These are phyloP conservation scores for Tethya wilhelma DNA, from an alignment of 37 sponge, comb jelly and placozoan genomes.

Conservation along the genomic window DNA sequence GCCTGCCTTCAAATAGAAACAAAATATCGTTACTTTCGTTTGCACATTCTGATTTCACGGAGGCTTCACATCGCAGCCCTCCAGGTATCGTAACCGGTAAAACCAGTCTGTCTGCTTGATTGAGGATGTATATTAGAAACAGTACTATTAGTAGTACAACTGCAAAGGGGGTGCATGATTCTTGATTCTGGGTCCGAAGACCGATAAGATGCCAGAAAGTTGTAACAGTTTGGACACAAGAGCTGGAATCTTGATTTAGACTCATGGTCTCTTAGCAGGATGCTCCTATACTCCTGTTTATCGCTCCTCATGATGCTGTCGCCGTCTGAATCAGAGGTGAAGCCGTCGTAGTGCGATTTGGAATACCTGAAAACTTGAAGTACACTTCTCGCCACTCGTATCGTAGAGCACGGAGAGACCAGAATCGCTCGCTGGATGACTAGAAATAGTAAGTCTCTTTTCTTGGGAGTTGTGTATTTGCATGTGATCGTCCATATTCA, in stretches of 20 bases:
- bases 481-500: too few relatives aligned
- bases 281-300: neutral
- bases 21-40: neutral
- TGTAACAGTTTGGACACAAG: neutral
- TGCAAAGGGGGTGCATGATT: constrained; percentile 70
- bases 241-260: neutral
- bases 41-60: constrained; percentile 1
- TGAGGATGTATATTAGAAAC: constrained; percentile 75
- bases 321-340: neutral
- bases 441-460: too few relatives aligned
- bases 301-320: neutral
- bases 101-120: constrained; percentile 88
- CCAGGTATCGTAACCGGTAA: constrained; percentile 82
- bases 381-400: neutral
- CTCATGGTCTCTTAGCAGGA: neutral
- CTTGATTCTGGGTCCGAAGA: constrained; percentile 28
- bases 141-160: constrained; percentile 64
- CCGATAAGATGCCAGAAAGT: constrained; percentile 10
- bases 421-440: too few relatives aligned
- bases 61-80: constrained; percentile 67
- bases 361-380: too few relatives aligned
- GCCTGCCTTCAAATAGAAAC: too few relatives aligned
- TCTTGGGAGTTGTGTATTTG: constrained; percentile 1
- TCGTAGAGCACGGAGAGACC: neutral
- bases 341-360: neutral